Percentiles rank a stretch among this genome's conserved stretches.
phyloP scores from a whole-genome alignment of 2,797 vertebrate genomes.

The Arrhamphus sclerolepis region DNA sequence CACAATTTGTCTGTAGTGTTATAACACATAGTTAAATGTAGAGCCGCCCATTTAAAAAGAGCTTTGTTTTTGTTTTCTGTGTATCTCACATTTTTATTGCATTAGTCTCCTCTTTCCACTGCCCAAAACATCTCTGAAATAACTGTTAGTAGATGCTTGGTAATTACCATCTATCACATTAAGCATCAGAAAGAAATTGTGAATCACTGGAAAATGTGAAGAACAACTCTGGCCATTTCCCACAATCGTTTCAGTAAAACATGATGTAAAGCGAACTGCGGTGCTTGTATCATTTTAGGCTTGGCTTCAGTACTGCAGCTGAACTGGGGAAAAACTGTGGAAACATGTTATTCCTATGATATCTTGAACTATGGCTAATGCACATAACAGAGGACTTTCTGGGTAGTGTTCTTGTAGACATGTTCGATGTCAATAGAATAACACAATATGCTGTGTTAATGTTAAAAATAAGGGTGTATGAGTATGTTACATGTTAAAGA shows the following conservation, averaged over 20 bases:
- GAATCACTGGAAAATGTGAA: constrained; percentile 61
- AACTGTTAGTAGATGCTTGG: constrained; percentile 32
- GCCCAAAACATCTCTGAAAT: constrained; percentile 34
- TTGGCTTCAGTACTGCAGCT: constrained; percentile 37
- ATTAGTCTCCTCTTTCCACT: constrained; percentile 24
- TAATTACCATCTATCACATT: constrained; percentile 50
- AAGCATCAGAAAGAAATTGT: constrained; percentile 38
- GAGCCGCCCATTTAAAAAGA: no score
- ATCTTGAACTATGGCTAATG: constrained; percentile 29
- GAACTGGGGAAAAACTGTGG: constrained; percentile 14
- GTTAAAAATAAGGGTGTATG: not conserved
- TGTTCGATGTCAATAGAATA: not conserved
- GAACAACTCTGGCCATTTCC: constrained; percentile 57
- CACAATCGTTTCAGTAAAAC: constrained; percentile 66
- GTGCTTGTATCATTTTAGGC: constrained; percentile 58
- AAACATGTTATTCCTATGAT: constrained; percentile 13
- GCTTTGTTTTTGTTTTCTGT: no score
- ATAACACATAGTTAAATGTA: no score
- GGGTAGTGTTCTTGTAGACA: no score
- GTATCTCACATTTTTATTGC: constrained; percentile 26
- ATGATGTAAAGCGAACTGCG: constrained; percentile 41
- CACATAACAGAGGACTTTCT: no score
- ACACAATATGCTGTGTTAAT: not conserved
- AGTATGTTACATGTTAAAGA: no score
- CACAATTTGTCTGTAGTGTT: no score